Percentiles rank a stretch among this genome's conserved stretches.
Evolutionary conservation across 2,113 vertebrate species (phyloP).

Genomic region (Tragulus kanchil): DNA sequence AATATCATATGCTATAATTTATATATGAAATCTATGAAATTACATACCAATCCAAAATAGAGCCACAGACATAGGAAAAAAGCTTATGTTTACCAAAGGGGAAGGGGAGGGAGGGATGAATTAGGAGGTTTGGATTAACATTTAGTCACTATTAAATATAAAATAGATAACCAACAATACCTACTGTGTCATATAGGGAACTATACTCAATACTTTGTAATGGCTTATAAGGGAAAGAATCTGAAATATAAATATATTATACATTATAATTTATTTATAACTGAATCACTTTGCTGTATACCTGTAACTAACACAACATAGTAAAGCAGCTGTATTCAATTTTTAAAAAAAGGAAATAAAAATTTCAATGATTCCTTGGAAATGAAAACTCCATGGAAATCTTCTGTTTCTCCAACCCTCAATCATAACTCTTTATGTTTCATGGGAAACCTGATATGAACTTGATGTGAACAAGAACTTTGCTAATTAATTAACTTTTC

Average conservation of each 20-base stretch:
- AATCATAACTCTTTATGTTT: not conserved
- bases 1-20: not conserved
- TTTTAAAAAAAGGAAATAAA: not conserved
- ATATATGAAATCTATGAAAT: not conserved
- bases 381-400: not conserved
- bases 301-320: not conserved
- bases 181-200: not conserved
- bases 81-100: not conserved
- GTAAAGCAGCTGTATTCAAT: not conserved
- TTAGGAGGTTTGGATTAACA: not conserved
- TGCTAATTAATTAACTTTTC: not conserved
- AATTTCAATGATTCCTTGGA: not conserved
- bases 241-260: not conserved
- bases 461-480: not conserved
- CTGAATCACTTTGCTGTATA: not conserved
- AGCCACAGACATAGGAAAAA: not conserved
- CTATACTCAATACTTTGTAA: not conserved
- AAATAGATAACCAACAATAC: not conserved
- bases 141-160: not conserved
- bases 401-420: not conserved
- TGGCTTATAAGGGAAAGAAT: not conserved
- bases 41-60: not conserved
- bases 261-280: not conserved
- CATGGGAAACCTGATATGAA: not conserved
- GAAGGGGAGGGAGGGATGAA: not conserved